Evolutionary conservation across 53 echinoderm and acorn worm species (phyloP).

Genomic region (Paelopatides confundens): DNA sequence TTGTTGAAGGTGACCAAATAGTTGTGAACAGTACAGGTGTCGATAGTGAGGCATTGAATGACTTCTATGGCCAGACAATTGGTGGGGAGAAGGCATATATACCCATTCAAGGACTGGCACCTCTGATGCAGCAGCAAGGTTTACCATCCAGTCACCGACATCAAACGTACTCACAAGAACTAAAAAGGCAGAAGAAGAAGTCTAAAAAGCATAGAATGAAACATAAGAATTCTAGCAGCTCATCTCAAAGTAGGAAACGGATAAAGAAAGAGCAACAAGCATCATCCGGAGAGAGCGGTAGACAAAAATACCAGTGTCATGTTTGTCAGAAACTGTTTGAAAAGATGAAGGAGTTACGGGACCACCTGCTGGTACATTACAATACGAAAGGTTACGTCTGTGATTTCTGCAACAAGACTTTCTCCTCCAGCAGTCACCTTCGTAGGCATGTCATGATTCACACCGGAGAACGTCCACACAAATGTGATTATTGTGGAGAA

Average conservation of each 20-base stretch:
- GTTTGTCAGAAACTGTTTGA: constrained; percentile 48
- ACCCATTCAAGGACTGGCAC: constrained; percentile 5
- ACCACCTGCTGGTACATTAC: constrained; percentile 44
- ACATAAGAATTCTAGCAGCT: not conserved
- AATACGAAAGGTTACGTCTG: constrained; percentile 51
- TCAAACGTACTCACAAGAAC: constrained; percentile 50
- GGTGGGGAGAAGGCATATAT: constrained; percentile 2
- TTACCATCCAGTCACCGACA: constrained; percentile 43
- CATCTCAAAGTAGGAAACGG: not conserved
- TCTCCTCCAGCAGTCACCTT: constrained; percentile 41
- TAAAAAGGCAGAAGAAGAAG: not conserved
- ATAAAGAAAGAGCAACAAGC: not conserved
- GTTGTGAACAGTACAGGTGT: constrained; percentile 27
- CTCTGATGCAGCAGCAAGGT: not conserved
- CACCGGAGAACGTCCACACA: constrained; percentile 47
- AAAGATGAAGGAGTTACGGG: constrained; percentile 45
- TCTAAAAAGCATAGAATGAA: constrained; percentile 15
- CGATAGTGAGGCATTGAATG: not conserved
- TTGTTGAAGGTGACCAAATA: constrained; percentile 46
- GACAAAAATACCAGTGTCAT: constrained; percentile 40
- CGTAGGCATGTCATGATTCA: constrained; percentile 48
- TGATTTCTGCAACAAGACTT: constrained; percentile 51
- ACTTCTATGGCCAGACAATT: constrained; percentile 5
- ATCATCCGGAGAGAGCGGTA: not conserved
- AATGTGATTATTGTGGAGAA: constrained; percentile 45